Evolutionary conservation across 2,888 invertebrate species (phyloP), one percentile per base, ranked within the genome.

Genomic region (Eretmocerus hayati): DNA sequence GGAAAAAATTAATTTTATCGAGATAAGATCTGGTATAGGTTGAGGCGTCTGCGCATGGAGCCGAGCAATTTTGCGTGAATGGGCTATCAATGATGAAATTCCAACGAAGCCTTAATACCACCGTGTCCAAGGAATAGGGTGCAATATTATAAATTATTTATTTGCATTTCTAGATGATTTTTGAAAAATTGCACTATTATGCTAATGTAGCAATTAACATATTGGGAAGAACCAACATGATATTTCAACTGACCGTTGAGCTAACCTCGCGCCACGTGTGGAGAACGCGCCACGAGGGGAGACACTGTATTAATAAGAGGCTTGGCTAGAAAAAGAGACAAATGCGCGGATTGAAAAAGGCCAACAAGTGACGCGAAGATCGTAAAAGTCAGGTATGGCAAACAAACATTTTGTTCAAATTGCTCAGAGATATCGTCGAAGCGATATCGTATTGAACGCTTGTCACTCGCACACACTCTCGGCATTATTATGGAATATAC

Each of bases 141-240:
- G 65, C 66, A 67, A 68, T 67, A 66, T 71, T 69, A 68, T 68
- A 71, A 71, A 71, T 71, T 71, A 70, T 71, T 71, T 71, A 71
- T 71, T 71, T 71, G 69, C 64, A 64, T 70, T 69, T 70, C 65
- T 63, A 70, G 71, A 69, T 68, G 71, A 69, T 68, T 62, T 66
- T 63, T 69, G 71, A 71, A 67, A 69, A 71, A 71, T 71, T 69
- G 67, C 66, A 59, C 65, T 69, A 70, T 70, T 71, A 71, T 71
- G 71, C 67, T 71, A 71, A 71, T 70, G 60, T 60, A 56, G 57
- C 57, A 70, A 71, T 71, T 71, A 71, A 69, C 69, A 71, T 71
- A 71, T 65, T 63, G 65, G 65, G 61, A 64, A 62, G 63, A 57
- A 58, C 64, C 65, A 60, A 61, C 62, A 61, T 66, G 65, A 71